Base-by-base conservation (phyloP, 2,888 invertebrate genomes). In the Pollenia griseotomentosa region DNA sequence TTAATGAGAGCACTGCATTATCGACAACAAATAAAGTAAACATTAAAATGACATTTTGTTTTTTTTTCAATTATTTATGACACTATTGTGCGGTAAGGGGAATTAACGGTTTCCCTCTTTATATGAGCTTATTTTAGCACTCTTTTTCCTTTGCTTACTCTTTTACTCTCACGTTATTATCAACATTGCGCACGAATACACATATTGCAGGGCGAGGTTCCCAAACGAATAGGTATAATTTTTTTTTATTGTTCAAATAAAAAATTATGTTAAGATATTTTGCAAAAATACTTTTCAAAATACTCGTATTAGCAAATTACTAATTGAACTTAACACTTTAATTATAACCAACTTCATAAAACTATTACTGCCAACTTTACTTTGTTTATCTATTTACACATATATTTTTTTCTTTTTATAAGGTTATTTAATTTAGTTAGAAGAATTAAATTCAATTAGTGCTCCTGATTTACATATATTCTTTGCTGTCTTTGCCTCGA, bases 161-260 rank as follows among this genome's bases (percentile, higher is more conserved):
- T 63, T 19, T 51, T 48, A 51, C 59, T 81, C 71, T 78, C 81
- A 75, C 59, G 44, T 66, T 82, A 82, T 85, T 85, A 82, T 82
- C 82, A 82, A 81, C 82, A 77, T 66, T 85, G 83, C 83, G 86
- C 86, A 86, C 86, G 79, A 85, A 87, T 85, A 87, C 84, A 87
- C 85, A 87, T 85, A 87, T 83, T 84, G 86, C 86, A 87, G 87
- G 87, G 87, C 87, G 87, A 87, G 87, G 87, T 87, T 87, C 81
- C 55, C 79, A 83, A 86, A 83, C 71, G 81, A 85, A 81, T 65
- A 77, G 59, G 48, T 73, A 86, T 53, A 78, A 48, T 57, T 55
- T 33, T 14, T 48, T 53, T 70, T 66, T 74, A 66, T 83, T 73
- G 48, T 53, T 83, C 80, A 78, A 59, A 68, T 63, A 19, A 74